Evolutionary conservation across 2,113 vertebrate genomes (phyloP).

Genomic region (Nicator chloris): DNA sequence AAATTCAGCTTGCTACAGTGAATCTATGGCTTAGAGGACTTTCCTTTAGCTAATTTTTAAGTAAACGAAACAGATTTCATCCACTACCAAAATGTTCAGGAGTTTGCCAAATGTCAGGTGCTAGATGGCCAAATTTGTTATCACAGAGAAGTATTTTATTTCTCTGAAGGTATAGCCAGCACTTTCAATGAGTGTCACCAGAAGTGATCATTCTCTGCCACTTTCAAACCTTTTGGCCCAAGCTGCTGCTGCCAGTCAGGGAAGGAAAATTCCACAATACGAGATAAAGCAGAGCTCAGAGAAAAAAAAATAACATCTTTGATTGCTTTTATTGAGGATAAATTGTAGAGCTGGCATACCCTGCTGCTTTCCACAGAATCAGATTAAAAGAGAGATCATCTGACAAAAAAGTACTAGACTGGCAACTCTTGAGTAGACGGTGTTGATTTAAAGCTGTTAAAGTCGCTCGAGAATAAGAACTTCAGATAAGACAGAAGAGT

Average conservation of each 20-base stretch:
- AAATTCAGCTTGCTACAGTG: background rate
- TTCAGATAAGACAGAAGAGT: slow-evolving; percentile 10
- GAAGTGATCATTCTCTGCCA: background rate
- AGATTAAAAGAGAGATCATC: slow-evolving; percentile 48
- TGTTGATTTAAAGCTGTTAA: slow-evolving; percentile 44
- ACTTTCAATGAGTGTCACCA: background rate
- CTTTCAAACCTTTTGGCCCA: background rate
- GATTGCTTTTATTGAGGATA: slow-evolving; percentile 3
- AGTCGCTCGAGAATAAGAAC: slow-evolving; percentile 30
- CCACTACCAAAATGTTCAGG: background rate
- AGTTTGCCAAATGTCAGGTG: background rate
- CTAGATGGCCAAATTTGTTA: background rate
- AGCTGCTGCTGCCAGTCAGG: background rate
- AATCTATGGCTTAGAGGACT: background rate
- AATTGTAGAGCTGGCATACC: background rate
- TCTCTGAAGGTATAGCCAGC: background rate
- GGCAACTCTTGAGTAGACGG: background rate
- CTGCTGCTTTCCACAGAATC: slow-evolving; percentile 18
- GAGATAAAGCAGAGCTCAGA: background rate
- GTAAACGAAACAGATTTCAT: background rate
- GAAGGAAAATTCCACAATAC: background rate
- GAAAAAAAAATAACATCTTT: background rate
- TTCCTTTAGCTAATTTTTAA: background rate
- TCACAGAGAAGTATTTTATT: background rate
- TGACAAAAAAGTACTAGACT: slow-evolving; percentile 10